These are phyloP conservation scores for Ephialtes manifestator DNA, from an alignment of 2,888 invertebrate genomes.

Conservation along the genomic window DNA sequence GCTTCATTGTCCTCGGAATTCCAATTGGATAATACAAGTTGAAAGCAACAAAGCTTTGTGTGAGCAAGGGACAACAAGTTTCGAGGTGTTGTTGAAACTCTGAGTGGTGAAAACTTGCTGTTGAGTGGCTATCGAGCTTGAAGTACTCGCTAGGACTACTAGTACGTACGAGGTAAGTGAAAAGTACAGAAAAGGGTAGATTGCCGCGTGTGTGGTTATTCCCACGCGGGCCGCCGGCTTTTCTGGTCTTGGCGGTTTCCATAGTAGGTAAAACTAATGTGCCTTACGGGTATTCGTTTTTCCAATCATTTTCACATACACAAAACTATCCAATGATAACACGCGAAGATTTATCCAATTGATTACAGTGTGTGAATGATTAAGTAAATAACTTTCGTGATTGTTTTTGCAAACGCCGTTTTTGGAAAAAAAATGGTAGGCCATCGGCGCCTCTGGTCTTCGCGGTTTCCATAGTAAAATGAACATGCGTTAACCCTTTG, in stretches of 20 bases:
- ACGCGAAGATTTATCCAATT: too few species aligned
- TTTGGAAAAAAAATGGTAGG: too few species aligned
- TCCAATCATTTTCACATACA: not conserved
- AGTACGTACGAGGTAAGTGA: conserved; percentile 5
- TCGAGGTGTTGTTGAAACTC: conserved; percentile 3
- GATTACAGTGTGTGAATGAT: too few species aligned
- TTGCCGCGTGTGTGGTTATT: conserved; percentile 34
- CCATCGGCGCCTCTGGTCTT: too few species aligned
- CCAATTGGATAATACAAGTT: conserved; percentile 25
- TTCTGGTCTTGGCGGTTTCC: conserved; percentile 41
- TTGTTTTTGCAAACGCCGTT: too few species aligned
- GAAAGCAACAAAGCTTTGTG: not conserved
- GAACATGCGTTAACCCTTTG: too few species aligned
- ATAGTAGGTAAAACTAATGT: not conserved
- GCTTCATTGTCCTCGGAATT: not conserved
- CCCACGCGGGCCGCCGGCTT: conserved; percentile 57
- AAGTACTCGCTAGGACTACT: conserved; percentile 5
- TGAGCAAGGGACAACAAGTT: not conserved
- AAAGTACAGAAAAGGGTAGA: not conserved
- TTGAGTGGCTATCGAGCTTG: not conserved
- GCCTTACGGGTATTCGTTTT: not conserved
- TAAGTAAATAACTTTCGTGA: too few species aligned
- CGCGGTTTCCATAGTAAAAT: too few species aligned
- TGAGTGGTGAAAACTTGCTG: not conserved
- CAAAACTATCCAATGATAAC: too few species aligned